A percentile compares a stretch with the other conserved stretches of the same genome.
Evolutionary conservation across 2,888 invertebrate species (phyloP).

Genomic region (Diadromus collaris): DNA sequence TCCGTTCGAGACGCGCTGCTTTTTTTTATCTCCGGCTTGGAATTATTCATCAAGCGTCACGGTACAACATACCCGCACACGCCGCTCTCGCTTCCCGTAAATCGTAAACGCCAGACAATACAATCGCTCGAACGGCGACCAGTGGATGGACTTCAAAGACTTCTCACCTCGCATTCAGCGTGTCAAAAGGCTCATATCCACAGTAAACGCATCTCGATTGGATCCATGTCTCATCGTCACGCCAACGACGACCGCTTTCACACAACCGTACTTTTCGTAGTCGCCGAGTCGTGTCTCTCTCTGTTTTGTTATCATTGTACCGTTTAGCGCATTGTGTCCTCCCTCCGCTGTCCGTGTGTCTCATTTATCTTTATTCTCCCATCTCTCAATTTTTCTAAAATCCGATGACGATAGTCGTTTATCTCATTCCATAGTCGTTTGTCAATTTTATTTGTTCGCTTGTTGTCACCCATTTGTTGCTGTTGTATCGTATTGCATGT

Average conservation of each 20-base stretch:
- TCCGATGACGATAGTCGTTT: slow-evolving; percentile 6
- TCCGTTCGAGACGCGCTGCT: neutral
- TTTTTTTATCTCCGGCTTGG: neutral
- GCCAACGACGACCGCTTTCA: slow-evolving; percentile 72
- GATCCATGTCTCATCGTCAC: neutral
- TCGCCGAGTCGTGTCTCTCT: slow-evolving; percentile 72
- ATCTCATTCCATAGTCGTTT: slow-evolving; percentile 31
- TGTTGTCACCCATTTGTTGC: slow-evolving; percentile 59
- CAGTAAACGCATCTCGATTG: neutral
- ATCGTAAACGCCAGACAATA: neutral
- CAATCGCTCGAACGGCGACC: neutral
- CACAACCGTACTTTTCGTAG: slow-evolving; percentile 71
- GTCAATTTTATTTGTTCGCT: slow-evolving; percentile 37
- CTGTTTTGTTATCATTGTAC: neutral
- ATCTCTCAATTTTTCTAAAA: slow-evolving; percentile 27
- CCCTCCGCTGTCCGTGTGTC: neutral
- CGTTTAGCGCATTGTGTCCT: neutral
- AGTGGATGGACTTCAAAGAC: neutral
- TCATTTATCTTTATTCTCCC: slow-evolving; percentile 22
- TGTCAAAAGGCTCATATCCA: neutral
- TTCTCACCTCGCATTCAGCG: neutral
- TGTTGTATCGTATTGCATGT: no score
- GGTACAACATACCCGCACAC: neutral
- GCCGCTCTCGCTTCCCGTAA: neutral
- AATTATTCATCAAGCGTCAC: neutral